Conservation (phyloP, 2,888 invertebrate species). For the Xestia c-nigrum region DNA sequence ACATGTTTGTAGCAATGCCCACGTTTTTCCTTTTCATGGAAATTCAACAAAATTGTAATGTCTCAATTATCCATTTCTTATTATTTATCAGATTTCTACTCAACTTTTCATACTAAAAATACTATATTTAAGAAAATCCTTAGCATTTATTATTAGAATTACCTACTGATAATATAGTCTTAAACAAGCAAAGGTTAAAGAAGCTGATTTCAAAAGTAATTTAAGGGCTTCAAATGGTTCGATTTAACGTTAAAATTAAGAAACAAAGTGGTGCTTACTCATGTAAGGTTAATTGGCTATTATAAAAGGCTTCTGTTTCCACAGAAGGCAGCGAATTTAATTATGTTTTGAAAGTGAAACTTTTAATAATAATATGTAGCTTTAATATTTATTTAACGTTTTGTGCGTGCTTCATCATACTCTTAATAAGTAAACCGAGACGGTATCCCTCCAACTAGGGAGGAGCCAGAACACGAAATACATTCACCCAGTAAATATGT, state of each 20-base stretch:
- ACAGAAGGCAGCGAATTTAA: background rate
- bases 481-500: constrained; percentile 5
- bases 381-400: background rate
- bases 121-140: background rate
- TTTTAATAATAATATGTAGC: background rate
- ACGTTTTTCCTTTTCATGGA: constrained; percentile 13
- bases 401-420: background rate
- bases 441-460: background rate
- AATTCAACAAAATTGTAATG: constrained; percentile 5
- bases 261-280: constrained; percentile 11
- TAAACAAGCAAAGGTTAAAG: background rate
- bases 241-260: constrained; percentile 18
- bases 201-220: constrained; percentile 28
- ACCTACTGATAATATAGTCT: background rate
- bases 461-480: background rate
- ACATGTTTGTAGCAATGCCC: constrained; percentile 4
- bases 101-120: background rate
- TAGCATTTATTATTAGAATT: background rate
- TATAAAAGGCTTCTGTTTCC: constrained; percentile 20
- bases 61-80: constrained; percentile 12
- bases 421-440: background rate
- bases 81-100: constrained; percentile 16
- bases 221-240: constrained; percentile 3
- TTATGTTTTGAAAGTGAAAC: background rate
- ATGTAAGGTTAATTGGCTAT: constrained; percentile 18